Evolutionary conservation across 2,888 invertebrate genomes (phyloP).

Genomic region (Caenorhabditis macrosperma): DNA sequence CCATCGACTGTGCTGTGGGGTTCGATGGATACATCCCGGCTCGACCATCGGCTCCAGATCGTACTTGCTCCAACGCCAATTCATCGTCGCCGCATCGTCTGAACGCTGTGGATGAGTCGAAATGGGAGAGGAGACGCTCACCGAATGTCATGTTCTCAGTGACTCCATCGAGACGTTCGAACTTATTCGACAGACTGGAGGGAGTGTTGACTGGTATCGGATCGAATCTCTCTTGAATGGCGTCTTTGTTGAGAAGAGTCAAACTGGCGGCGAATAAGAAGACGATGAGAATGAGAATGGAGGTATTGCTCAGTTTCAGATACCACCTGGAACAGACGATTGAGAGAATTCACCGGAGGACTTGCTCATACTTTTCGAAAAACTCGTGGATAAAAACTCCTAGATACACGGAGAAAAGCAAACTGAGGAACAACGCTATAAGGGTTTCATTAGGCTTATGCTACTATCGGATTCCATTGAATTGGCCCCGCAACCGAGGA

Average conservation of each 20-base stretch:
- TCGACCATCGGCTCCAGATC: slow-evolving; percentile 35
- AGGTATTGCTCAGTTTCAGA: slow-evolving; percentile 21
- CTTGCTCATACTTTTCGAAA: slow-evolving; percentile 22
- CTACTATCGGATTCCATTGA: no score
- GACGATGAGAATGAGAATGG: slow-evolving; percentile 19
- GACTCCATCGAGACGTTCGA: slow-evolving; percentile 22
- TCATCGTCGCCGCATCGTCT: slow-evolving; percentile 31
- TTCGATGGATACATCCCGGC: slow-evolving; percentile 31
- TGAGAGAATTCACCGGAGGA: not conserved
- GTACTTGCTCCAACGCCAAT: slow-evolving; percentile 31
- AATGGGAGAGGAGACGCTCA: not conserved
- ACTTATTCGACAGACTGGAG: not conserved
- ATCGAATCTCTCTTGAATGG: slow-evolving; percentile 13
- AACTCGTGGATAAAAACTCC: slow-evolving; percentile 23
- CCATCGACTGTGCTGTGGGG: slow-evolving; percentile 34
- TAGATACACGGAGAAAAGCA: slow-evolving; percentile 14
- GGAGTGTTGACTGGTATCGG: not conserved
- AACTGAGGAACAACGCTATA: slow-evolving; percentile 14
- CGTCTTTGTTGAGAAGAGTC: slow-evolving; percentile 35
- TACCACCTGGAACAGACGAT: slow-evolving; percentile 28
- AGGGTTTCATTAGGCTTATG: no score
- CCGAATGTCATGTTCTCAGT: slow-evolving; percentile 28
- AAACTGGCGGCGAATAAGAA: slow-evolving; percentile 18
- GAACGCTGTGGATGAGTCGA: not conserved
- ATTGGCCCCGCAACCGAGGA: no score